Evolutionary conservation across 2,888 invertebrate genomes (phyloP).

Genomic region (Trachelus tabidus): DNA sequence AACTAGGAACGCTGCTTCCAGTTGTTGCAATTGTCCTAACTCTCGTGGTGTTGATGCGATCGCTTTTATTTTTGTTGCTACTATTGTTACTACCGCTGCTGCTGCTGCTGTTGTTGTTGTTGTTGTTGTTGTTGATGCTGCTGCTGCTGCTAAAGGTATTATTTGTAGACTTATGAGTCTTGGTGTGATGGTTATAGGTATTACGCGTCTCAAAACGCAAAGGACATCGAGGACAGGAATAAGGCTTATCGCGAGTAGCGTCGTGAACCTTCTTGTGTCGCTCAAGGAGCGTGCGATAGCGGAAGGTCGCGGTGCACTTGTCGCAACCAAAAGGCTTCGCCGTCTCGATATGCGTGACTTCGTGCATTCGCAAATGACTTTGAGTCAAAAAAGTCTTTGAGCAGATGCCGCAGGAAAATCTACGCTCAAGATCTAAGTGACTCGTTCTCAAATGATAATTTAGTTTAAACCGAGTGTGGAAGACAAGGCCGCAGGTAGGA

Average conservation of each 20-base stretch:
- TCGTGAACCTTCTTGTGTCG: slow-evolving; percentile 63
- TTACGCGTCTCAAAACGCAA: slow-evolving; percentile 64
- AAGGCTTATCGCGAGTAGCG: slow-evolving; percentile 57
- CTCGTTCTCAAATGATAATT: slow-evolving; percentile 60
- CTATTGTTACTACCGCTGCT: no score
- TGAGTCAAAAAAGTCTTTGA: slow-evolving; percentile 53
- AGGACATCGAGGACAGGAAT: slow-evolving; percentile 60
- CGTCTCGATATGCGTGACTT: slow-evolving; percentile 51
- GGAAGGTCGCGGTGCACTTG: slow-evolving; percentile 60
- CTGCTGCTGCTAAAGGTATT: neutral
- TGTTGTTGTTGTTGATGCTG: slow-evolving; percentile 3
- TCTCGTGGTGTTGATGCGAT: slow-evolving; percentile 10
- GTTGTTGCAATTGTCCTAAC: neutral
- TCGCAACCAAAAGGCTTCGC: slow-evolving; percentile 59
- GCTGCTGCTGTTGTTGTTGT: slow-evolving; percentile 7
- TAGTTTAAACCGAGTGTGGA: slow-evolving; percentile 56
- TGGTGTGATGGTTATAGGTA: slow-evolving; percentile 63
- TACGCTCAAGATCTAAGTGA: slow-evolving; percentile 38
- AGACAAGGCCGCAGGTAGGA: slow-evolving; percentile 59
- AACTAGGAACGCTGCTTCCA: neutral
- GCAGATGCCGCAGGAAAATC: slow-evolving; percentile 57
- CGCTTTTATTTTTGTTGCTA: slow-evolving; percentile 11
- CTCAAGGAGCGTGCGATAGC: slow-evolving; percentile 61
- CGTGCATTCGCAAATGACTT: slow-evolving; percentile 57
- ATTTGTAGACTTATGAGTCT: slow-evolving; percentile 52